Percentiles rank a stretch among this genome's conserved stretches.
Evolutionary conservation across 2,113 vertebrate species (phyloP).

Genomic region (Amblyornis subalaris): DNA sequence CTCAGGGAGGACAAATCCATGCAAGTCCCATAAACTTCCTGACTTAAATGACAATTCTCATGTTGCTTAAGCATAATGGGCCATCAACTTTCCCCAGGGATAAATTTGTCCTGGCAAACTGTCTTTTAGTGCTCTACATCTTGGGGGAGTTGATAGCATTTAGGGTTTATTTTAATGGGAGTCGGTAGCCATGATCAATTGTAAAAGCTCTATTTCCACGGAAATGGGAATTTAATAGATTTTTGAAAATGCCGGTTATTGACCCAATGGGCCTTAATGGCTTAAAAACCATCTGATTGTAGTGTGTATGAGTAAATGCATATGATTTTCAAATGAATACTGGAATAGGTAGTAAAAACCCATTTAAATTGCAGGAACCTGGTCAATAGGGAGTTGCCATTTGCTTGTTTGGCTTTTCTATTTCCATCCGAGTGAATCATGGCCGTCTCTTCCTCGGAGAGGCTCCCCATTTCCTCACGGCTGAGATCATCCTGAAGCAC

Average conservation of each 20-base stretch:
- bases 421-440: slow-evolving; percentile 37
- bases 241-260: slow-evolving; percentile 61
- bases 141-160: slow-evolving; percentile 51
- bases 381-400: slow-evolving; percentile 55
- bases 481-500: slow-evolving; percentile 8
- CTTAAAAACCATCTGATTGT: slow-evolving; percentile 50
- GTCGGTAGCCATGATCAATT: slow-evolving; percentile 60
- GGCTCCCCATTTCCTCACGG: not conserved
- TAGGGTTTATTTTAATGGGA: slow-evolving; percentile 60
- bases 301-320: slow-evolving; percentile 14
- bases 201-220: slow-evolving; percentile 50
- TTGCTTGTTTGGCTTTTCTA: slow-evolving; percentile 49
- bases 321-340: slow-evolving; percentile 51
- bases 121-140: slow-evolving; percentile 37
- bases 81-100: slow-evolving; percentile 54
- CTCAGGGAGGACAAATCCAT: slow-evolving; percentile 29
- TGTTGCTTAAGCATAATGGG: slow-evolving; percentile 50
- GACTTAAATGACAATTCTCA: slow-evolving; percentile 40
- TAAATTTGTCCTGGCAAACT: slow-evolving; percentile 38
- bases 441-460: not conserved
- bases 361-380: slow-evolving; percentile 38
- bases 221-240: slow-evolving; percentile 71
- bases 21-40: slow-evolving; percentile 55
- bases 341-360: slow-evolving; percentile 65
- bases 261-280: slow-evolving; percentile 64